Evolutionary conservation across 2,888 invertebrate species (phyloP), one percentile per base, ranked within the genome.

Genomic region (Protophormia terraenovae): DNA sequence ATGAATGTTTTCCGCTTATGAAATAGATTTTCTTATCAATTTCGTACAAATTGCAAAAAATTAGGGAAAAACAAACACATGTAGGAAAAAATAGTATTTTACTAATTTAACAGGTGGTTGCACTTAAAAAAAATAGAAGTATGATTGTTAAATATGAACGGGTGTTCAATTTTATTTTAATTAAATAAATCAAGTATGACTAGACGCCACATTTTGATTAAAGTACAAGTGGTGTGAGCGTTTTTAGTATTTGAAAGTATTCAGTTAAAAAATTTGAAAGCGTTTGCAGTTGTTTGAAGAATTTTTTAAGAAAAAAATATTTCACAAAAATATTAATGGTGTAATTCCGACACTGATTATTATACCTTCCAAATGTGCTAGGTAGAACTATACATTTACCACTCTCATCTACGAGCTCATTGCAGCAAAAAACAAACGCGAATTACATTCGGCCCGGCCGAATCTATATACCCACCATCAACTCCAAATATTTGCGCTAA

Each of bases 11-110:
- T 64, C 22, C 16, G 19, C 50, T 75, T 27, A 32, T 29, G 14
- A 75, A 75, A 78, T 78, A 69, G n/a, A 53, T 73, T 62, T 69
- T 71, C 83, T 79, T 84, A 84, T 84, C 79, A 79, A 47, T 64
- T 72, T 41, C 24, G 32, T 35, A 55, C 3, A 19, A 55, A 45
- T 45, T 77, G 66, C 29, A 16, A 32, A 60, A 10, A 24, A 32
- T 29, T 5, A 29, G 41, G 22, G 4, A 32, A n/a, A 58, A 67
- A 55, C 7, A 8, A 38, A 53, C n/a, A 32, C 22, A n/a, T n/a
- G n/a, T n/a, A n/a, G n/a, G 5, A 55, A 24, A 19, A 27, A 16
- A 32, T 32, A 32, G 35, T 12, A 50, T 24, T 69, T 73, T 69
- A 64, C 38, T 69, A 69, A 62, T 29, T 62, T 38, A 71, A 47